Evolutionary conservation across 64 coral and sea anemone genomes (phyloP).

Genomic region (Astreopora myriophthalma): DNA sequence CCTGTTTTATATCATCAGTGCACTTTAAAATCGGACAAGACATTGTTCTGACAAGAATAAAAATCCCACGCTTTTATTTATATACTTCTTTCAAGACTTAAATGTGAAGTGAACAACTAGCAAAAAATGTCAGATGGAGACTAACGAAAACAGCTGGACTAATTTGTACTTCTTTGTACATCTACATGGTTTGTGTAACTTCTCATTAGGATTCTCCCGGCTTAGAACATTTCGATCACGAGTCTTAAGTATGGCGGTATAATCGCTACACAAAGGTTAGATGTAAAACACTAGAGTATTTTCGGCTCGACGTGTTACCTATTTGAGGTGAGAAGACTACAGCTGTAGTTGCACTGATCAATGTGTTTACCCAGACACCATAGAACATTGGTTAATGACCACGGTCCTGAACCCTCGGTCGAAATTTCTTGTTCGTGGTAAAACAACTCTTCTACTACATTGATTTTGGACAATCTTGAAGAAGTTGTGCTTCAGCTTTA

Average conservation of each 20-base stretch:
- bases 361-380: neutral
- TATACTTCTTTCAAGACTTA: neutral
- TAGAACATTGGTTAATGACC: neutral
- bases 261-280: neutral
- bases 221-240: neutral
- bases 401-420: neutral
- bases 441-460: neutral
- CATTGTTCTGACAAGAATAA: neutral
- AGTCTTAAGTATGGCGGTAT: neutral
- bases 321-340: neutral
- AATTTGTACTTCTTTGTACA: neutral
- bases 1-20: slow-evolving; percentile 11
- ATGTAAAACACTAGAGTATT: neutral
- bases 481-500: neutral
- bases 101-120: neutral
- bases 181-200: neutral
- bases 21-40: neutral
- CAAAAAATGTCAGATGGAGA: neutral
- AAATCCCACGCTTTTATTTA: slow-evolving; percentile 1
- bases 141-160: neutral
- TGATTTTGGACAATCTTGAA: neutral
- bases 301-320: neutral
- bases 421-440: neutral
- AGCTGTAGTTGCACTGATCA: neutral
- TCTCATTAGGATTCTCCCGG: neutral